These are phyloP conservation scores for Eupithecia tripunctaria DNA, from an alignment of 2,888 invertebrate species.

Conservation along the genomic window DNA sequence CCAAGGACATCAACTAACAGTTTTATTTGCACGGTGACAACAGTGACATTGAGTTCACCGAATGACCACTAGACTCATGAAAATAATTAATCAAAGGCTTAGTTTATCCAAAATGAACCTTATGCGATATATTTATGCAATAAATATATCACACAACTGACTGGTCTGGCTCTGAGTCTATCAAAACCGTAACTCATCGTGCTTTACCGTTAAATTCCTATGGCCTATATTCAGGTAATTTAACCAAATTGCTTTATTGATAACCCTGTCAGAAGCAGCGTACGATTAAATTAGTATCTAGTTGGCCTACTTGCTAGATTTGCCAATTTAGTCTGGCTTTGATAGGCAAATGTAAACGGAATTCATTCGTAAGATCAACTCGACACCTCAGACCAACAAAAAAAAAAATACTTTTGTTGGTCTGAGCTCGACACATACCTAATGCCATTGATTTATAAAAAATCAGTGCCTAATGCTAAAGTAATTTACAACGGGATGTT, in stretches of 20 bases:
- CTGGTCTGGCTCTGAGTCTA: neutral
- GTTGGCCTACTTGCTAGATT: neutral
- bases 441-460: no score
- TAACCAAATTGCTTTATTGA: neutral
- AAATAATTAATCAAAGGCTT: conserved; percentile 9
- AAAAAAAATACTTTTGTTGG: no score
- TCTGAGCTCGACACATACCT: no score
- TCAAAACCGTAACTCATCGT: conserved; percentile 13
- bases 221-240: neutral
- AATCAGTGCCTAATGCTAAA: no score
- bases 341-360: neutral
- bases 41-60: conserved; percentile 4
- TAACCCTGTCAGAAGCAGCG: neutral
- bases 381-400: no score
- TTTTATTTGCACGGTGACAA: neutral
- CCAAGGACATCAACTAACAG: conserved; percentile 5
- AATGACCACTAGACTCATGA: conserved; percentile 6
- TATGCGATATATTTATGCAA: conserved; percentile 5
- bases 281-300: neutral
- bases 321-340: neutral
- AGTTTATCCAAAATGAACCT: conserved; percentile 19
- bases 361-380: neutral
- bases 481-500: no score
- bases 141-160: conserved; percentile 14
- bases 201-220: conserved; percentile 5